A percentile compares a stretch with the other conserved stretches of the same genome.
phyloP scores from a whole-genome alignment of 2,888 invertebrate species.

The Drosophila demipolita region DNA sequence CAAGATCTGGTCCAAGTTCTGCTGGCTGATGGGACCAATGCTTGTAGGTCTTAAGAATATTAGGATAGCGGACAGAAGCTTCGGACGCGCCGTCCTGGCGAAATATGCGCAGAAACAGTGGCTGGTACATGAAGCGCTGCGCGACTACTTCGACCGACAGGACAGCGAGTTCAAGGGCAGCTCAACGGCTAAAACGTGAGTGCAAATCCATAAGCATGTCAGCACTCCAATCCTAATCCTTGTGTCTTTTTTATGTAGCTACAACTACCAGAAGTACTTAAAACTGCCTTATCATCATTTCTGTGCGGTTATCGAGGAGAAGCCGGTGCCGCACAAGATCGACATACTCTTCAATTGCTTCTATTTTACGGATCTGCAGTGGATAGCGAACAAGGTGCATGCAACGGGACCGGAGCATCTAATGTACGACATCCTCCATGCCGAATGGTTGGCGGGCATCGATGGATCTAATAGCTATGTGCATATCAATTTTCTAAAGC shows the following conservation, averaged over 20 bases:
- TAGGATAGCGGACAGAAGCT: slow-evolving; percentile 83
- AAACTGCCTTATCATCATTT: slow-evolving; percentile 92
- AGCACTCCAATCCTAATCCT: not conserved
- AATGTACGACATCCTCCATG: slow-evolving; percentile 90
- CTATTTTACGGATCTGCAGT: slow-evolving; percentile 91
- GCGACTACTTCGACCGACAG: slow-evolving; percentile 82
- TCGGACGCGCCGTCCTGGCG: slow-evolving; percentile 80
- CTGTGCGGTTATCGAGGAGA: slow-evolving; percentile 83
- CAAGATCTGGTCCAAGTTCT: slow-evolving; percentile 85
- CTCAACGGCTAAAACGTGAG: slow-evolving; percentile 65
- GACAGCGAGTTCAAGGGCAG: slow-evolving; percentile 74
- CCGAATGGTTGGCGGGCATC: slow-evolving; percentile 70
- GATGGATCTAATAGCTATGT: slow-evolving; percentile 77
- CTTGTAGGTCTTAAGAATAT: slow-evolving; percentile 83
- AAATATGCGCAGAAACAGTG: slow-evolving; percentile 82
- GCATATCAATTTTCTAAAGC: slow-evolving; percentile 85
- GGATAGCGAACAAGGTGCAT: slow-evolving; percentile 92
- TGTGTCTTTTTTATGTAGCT: slow-evolving; percentile 85
- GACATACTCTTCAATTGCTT: slow-evolving; percentile 88
- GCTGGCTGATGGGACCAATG: slow-evolving; percentile 85
- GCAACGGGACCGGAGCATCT: slow-evolving; percentile 91
- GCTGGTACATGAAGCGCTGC: slow-evolving; percentile 81
- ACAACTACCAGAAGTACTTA: slow-evolving; percentile 92
- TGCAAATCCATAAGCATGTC: not conserved
- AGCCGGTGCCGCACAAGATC: slow-evolving; percentile 82